Evolutionary conservation across 2,888 invertebrate species (phyloP).

Genomic region (Lamellibrachia columna): DNA sequence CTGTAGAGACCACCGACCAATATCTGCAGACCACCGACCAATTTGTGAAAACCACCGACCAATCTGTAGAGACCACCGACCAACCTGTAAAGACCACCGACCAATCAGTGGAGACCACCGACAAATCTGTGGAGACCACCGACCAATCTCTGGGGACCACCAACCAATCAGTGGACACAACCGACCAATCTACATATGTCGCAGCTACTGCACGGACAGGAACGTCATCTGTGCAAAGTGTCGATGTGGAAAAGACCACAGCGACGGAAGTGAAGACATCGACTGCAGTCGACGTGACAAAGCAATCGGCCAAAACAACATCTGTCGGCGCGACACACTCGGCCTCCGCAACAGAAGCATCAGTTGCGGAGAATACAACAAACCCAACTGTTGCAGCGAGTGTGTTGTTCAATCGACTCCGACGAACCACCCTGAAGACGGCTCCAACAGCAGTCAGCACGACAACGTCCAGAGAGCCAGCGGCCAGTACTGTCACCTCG

Average conservation of each 20-base stretch:
- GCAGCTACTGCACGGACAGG: not conserved
- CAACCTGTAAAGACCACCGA: not conserved
- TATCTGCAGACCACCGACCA: not conserved
- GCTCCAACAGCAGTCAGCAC: not conserved
- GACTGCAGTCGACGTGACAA: not conserved
- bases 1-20: not conserved
- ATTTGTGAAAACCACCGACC: not conserved
- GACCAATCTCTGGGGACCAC: not conserved
- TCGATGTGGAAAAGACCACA: not conserved
- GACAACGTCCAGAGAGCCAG: not conserved
- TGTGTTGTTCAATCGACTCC: too few relatives aligned
- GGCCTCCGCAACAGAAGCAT: not conserved
- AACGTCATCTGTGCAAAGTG: not conserved
- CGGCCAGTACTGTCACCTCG: not conserved
- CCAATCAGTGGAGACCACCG: not conserved
- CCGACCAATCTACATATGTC: not conserved
- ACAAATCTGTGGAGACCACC: not conserved
- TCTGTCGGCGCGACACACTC: not conserved
- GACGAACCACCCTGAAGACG: too few relatives aligned
- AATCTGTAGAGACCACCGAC: not conserved
- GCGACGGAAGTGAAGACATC: not conserved
- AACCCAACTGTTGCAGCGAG: too few relatives aligned
- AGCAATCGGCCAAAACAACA: not conserved
- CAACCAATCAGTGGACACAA: too few relatives aligned
- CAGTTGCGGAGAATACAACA: too few relatives aligned